phyloP scores from a whole-genome alignment of 1,140 invertebrate genomes.

The Polyergus mexicanus region DNA sequence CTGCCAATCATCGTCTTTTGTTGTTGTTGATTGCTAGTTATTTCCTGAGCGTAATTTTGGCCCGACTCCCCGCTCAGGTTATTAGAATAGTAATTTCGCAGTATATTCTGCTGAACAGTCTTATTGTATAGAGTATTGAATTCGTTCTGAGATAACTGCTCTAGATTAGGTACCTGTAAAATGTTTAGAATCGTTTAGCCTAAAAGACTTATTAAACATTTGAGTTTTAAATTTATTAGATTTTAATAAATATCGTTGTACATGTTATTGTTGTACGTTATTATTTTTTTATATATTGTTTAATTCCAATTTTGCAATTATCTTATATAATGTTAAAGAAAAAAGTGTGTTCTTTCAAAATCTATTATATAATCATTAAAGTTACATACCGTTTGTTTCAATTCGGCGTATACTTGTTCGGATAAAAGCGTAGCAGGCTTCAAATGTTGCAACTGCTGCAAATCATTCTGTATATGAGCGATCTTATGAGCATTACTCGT shows the following conservation, averaged over 20 bases:
- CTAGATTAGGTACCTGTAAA: conserved; percentile 79
- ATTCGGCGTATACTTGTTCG: conserved; percentile 83
- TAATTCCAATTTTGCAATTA: background rate
- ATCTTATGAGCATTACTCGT: conserved; percentile 61
- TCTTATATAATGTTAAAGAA: too few species aligned
- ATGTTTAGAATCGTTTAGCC: background rate
- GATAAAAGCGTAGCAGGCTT: conserved; percentile 73
- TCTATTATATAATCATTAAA: too few species aligned
- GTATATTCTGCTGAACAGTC: conserved; percentile 84
- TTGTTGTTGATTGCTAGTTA: conserved; percentile 62
- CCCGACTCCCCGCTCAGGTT: conserved; percentile 61
- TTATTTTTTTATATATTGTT: background rate
- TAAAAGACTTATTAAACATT: background rate
- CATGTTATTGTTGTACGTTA: background rate
- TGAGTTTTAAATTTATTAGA: background rate
- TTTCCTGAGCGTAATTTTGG: conserved; percentile 62
- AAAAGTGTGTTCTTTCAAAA: too few species aligned
- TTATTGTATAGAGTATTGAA: conserved; percentile 86
- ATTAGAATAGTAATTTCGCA: conserved; percentile 80
- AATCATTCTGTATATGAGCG: conserved; percentile 77
- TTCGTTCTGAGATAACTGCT: conserved; percentile 84
- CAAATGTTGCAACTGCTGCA: conserved; percentile 65
- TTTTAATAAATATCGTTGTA: background rate
- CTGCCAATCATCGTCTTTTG: conserved; percentile 42
- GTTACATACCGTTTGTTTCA: conserved; percentile 81